Evolutionary conservation across 2,888 invertebrate species (phyloP), one percentile per base, ranked within the genome.

Genomic region (Himalopsyche kuldschensis): DNA sequence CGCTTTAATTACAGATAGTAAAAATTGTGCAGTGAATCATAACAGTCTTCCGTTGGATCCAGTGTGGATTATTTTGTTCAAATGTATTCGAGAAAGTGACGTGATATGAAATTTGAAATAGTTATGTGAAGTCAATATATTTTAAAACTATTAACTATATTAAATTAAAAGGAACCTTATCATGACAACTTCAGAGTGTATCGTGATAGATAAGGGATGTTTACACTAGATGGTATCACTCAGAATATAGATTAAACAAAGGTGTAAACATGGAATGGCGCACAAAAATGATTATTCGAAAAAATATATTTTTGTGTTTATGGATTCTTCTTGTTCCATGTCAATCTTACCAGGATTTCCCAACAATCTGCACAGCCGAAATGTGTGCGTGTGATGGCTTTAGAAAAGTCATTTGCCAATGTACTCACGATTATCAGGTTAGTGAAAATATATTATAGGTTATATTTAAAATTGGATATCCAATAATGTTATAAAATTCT

Each of bases 311-410:
- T 69, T 27, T 69, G 69, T 27, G 27, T 15, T 27, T 69, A 69
- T 69, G 30, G 69, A 69, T 69, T 0, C 27, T 20, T 27, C 3
- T 69, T 27, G 69, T 69, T 30, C 69, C 69, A 27, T 69, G 69
- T 69, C 69, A 27, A 27, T 69, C 27, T 24, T 8, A 69, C 4
- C 24, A 69, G 15, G 11, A 69, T 69, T 69, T 27, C 30, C 69
- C 76, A n/a, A 87, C 87, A 80, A 88, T 91, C 83, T 93, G 93
- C 89, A 90, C 92, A 86, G 91, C 93, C 87, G 90, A 92, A 76
- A 91, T 91, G 77, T 94, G 93, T 88, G 90, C 89, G 84, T 94
- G 93, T 89, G 93, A 93, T 88, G 88, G 91, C 75, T 92, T 92
- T 88, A 92, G 92, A 48, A 90, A 92, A 85, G 90, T 93, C 87